Evolutionary conservation across 2,888 invertebrate species (phyloP), one percentile per base, ranked within the genome.

Genomic region (Agonopterix subpropinquella): DNA sequence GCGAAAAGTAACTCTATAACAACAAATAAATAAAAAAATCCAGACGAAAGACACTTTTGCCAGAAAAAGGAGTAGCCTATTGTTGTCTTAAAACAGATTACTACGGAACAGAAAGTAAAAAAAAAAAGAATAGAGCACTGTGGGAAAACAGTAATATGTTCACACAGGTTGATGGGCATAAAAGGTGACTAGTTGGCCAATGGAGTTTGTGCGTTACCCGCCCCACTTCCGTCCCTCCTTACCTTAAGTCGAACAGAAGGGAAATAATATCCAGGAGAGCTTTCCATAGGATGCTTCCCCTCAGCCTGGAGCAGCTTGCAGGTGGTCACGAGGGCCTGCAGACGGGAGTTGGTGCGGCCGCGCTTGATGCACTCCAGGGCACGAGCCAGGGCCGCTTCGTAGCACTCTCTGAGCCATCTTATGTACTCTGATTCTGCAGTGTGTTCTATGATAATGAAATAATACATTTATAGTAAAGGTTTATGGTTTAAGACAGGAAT

Each of bases 241-340:
- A 89, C 90, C 81, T 93, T 92, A 47, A 95, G 85, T 59, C 93
- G 90, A 44, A 87, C 78, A 10, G 90, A 74, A 1, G 95, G 95
- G 68, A 95, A 93, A 66, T 89, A 90, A 60, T 90, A 90, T 2
- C 89, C 87, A 11, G 83, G 77, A 5, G 71, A 70, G 2, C 77
- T 73, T 59, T 91, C 91, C 37, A 94, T 64, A 0, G 94, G 93
- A 69, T 91, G 81, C 65, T 90, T 91, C 8, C 94, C 94, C 79
- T 96, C 96, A 49, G 89, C 90, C 43, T 91, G 89, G 61, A 96
- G 80, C 49, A 96, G 76, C 67, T 93, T 93, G 90, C 95, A 92
- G 45, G 92, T 89, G 0, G 94, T 92, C 1, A 92, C 90, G 3
- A 96, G 79, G 0, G 94, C 93, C 76, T 92, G 91, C 5, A 89